A percentile compares a stretch with the other conserved stretches of the same genome.
phyloP scores from a whole-genome alignment of 1,140 invertebrate species.

The Acromyrmex charruanus region DNA sequence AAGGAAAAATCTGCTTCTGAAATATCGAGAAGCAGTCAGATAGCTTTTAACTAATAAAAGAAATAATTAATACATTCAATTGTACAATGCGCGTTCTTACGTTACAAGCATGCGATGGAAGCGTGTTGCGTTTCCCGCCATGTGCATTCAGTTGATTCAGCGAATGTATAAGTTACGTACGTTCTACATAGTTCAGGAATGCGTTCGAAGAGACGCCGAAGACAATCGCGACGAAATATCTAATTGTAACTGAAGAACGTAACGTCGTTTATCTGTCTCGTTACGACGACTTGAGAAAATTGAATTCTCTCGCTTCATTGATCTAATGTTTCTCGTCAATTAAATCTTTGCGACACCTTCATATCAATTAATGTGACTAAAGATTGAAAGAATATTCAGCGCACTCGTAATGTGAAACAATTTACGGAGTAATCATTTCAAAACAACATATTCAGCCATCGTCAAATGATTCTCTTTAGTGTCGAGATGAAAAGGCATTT shows the following conservation, averaged over 20 bases:
- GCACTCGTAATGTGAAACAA: neutral
- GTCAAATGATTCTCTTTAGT: neutral
- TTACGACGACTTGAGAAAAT: neutral
- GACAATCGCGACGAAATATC: neutral
- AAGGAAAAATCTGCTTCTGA: neutral
- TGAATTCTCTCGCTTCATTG: neutral
- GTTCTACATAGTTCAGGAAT: neutral
- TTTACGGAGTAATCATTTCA: neutral
- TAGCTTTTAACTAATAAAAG: neutral
- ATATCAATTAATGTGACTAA: neutral
- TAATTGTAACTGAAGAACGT: neutral
- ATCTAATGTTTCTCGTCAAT: neutral
- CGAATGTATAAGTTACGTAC: neutral
- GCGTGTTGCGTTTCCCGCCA: neutral
- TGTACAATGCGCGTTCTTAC: neutral
- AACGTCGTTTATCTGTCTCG: neutral
- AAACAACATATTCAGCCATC: neutral
- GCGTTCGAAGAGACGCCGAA: neutral
- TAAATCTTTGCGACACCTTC: neutral
- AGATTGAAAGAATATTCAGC: neutral
- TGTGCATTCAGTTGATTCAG: neutral
- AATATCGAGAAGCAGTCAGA: neutral
- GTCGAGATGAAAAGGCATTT: neutral
- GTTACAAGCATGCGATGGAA: constrained; percentile 2
- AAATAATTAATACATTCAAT: constrained; percentile 29